Evolutionary conservation across 2,113 vertebrate genomes (phyloP).

Genomic region (Rafetus swinhoei): DNA sequence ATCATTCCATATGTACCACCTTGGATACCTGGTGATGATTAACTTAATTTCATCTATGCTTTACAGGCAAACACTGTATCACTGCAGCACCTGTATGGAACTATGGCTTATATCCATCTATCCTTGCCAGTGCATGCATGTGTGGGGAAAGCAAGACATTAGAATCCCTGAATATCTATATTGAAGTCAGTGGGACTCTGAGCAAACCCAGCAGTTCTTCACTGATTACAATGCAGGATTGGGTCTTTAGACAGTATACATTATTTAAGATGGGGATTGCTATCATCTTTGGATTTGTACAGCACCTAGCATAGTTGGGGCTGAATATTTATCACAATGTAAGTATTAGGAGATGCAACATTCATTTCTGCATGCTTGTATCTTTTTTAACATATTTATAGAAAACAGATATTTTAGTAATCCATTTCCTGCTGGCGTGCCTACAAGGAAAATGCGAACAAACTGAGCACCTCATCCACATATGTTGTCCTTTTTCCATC

Average conservation of each 20-base stretch:
- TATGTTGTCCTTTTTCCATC: conserved; percentile 35
- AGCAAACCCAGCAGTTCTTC: background rate
- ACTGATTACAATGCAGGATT: background rate
- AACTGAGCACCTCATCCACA: conserved; percentile 38
- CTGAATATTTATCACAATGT: background rate
- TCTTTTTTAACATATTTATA: background rate
- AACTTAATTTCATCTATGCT: background rate
- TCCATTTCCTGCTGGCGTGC: conserved; percentile 31
- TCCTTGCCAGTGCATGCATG: background rate
- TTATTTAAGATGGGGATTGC: background rate
- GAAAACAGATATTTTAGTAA: conserved; percentile 48
- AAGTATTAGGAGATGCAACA: background rate
- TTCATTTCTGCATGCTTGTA: background rate
- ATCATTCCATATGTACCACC: background rate
- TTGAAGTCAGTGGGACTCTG: background rate
- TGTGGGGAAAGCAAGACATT: background rate
- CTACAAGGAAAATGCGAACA: conserved; percentile 47
- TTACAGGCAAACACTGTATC: background rate
- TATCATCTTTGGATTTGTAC: background rate
- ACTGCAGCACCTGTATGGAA: background rate
- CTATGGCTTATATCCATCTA: background rate
- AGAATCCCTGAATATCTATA: background rate
- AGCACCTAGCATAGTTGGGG: background rate
- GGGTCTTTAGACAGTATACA: background rate
- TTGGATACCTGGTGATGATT: background rate